phyloP scores from a whole-genome alignment of 2,113 vertebrate species.

The Hassar affinis region DNA sequence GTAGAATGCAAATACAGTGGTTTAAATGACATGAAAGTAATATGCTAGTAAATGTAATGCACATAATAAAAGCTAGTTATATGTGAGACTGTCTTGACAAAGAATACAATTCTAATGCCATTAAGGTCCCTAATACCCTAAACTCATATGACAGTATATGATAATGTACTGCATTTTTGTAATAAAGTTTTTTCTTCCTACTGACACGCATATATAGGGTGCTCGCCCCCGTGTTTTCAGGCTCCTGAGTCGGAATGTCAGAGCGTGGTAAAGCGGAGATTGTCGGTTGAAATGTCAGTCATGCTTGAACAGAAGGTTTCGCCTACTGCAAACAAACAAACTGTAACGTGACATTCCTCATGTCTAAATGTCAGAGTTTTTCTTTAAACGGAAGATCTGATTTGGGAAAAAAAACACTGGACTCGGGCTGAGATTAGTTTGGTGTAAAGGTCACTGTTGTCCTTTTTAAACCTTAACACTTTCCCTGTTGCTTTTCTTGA shows the following conservation, averaged over 20 bases:
- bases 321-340: neutral
- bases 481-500: neutral
- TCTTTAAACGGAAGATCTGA: neutral
- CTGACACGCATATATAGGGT: neutral
- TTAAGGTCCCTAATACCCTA: neutral
- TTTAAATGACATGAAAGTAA: neutral
- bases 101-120: neutral
- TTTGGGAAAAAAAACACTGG: neutral
- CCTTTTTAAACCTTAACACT: neutral
- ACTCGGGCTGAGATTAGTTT: neutral
- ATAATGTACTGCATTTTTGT: neutral
- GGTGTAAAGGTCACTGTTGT: neutral
- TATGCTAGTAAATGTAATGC: neutral
- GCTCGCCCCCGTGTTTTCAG: neutral
- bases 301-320: constrained; percentile 5
- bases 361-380: neutral
- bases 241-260: constrained; percentile 1
- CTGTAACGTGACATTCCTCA: neutral
- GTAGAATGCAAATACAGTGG: neutral
- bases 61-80: neutral
- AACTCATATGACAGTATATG: neutral
- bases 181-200: neutral
- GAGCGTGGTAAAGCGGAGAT: neutral
- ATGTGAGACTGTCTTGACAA: neutral
- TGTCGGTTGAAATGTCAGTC: constrained; percentile 26